Evolutionary conservation across 2,888 invertebrate species (phyloP).

Genomic region (Alentia gelatinosa): DNA sequence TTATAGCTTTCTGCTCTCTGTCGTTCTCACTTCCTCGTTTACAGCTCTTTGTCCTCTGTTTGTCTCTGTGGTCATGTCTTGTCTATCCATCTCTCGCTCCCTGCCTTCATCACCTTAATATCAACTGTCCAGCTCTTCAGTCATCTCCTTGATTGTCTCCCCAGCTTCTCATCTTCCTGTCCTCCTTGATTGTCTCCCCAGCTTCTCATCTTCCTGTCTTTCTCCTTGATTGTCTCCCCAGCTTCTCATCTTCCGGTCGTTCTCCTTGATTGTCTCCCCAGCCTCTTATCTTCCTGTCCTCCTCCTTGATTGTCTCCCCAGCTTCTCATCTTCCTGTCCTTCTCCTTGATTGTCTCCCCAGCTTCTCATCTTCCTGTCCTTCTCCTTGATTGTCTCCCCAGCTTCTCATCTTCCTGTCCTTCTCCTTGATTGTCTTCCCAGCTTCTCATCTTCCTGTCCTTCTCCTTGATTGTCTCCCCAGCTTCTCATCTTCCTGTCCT

Average conservation of each 20-base stretch:
- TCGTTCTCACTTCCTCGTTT: neutral
- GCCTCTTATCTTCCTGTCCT: no score
- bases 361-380: neutral
- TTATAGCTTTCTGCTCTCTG: neutral
- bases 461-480: neutral
- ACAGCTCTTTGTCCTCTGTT: neutral
- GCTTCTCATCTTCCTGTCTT: no score
- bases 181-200: neutral
- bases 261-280: no score
- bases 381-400: neutral
- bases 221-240: no score
- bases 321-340: no score
- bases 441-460: neutral
- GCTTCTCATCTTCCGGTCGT: no score
- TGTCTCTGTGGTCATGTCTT: neutral
- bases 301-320: no score
- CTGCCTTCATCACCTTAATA: neutral
- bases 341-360: no score
- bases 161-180: neutral
- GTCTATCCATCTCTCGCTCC: neutral
- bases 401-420: neutral
- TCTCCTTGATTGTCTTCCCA: neutral
- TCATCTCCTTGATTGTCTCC: neutral
- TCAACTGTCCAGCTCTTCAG: no score
- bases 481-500: neutral